Percentiles rank a stretch among this genome's conserved stretches.
Evolutionary conservation across 2,113 vertebrate genomes (phyloP).

Genomic region (Zapus hudsonius): DNA sequence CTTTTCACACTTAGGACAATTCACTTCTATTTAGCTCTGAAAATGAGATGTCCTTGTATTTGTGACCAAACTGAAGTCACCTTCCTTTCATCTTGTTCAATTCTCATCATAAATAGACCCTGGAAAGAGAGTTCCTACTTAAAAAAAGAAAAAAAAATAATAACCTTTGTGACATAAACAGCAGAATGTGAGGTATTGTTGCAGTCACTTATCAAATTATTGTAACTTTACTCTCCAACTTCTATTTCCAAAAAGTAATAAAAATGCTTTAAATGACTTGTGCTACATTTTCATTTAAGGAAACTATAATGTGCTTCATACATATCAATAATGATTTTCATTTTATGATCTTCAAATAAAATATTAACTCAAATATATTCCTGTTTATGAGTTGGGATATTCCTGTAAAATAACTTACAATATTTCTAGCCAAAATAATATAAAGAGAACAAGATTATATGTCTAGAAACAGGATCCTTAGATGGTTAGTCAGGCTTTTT

Average conservation of each 20-base stretch:
- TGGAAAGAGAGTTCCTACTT: background rate
- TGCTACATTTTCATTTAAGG: background rate
- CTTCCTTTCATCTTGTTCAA: constrained; percentile 61
- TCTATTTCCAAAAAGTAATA: constrained; percentile 22
- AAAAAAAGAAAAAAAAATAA: background rate
- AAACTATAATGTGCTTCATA: background rate
- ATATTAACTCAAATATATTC: background rate
- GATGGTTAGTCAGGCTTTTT: background rate
- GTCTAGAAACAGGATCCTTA: background rate
- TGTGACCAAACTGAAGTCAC: constrained; percentile 56
- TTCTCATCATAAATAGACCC: constrained; percentile 1
- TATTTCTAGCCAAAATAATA: background rate
- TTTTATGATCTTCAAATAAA: background rate
- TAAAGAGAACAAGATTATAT: background rate
- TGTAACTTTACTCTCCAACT: constrained; percentile 14
- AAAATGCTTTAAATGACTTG: background rate
- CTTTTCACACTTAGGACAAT: constrained; percentile 71
- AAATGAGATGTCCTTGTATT: constrained; percentile 62
- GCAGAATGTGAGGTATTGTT: background rate
- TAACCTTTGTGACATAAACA: background rate
- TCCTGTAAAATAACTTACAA: background rate
- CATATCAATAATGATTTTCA: background rate
- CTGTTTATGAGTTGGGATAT: background rate
- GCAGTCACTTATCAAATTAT: background rate
- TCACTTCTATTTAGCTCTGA: constrained; percentile 69